Evolutionary conservation across 1,140 invertebrate genomes (phyloP).

Genomic region (Drosophila grimshawi): DNA sequence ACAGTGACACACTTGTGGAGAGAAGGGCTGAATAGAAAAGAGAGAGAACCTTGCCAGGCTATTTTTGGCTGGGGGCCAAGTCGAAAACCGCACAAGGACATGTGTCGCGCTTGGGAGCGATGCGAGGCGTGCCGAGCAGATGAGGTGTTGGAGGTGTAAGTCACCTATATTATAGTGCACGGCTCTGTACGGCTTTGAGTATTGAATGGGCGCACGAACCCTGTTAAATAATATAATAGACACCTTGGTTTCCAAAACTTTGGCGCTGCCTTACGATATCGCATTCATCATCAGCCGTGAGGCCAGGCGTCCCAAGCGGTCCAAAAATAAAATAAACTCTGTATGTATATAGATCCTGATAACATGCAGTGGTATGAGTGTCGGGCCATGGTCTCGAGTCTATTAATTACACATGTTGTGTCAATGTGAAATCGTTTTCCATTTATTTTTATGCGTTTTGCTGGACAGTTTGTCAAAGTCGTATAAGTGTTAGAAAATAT

Average conservation of each 20-base stretch:
- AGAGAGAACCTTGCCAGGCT: conserved; percentile 41
- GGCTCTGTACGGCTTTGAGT: conserved; percentile 9
- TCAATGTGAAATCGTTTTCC: conserved; percentile 67
- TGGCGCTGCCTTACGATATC: conserved; percentile 45
- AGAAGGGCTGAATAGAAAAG: conserved; percentile 9
- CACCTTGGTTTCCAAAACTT: conserved; percentile 63
- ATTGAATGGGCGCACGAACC: conserved; percentile 34
- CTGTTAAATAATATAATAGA: conserved; percentile 79
- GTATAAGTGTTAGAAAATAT: conserved; percentile 35
- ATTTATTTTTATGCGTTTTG: conserved; percentile 72
- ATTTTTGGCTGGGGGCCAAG: conserved; percentile 69
- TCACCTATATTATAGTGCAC: conserved; percentile 31
- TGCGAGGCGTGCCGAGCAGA: not conserved
- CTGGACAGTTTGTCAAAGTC: conserved; percentile 45
- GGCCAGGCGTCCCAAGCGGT: not conserved
- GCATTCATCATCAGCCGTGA: conserved; percentile 53
- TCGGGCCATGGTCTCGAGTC: conserved; percentile 39
- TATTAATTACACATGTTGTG: conserved; percentile 81
- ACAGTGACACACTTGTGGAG: conserved; percentile 76
- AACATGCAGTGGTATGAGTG: not conserved
- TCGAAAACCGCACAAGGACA: conserved; percentile 78
- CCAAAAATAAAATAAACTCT: not conserved
- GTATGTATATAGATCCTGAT: conserved; percentile 1
- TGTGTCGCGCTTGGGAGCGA: conserved; percentile 56
- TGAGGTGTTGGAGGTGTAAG: not conserved